phyloP scores from a whole-genome alignment of 1,140 invertebrate genomes.

The Sitobion miscanthi region DNA sequence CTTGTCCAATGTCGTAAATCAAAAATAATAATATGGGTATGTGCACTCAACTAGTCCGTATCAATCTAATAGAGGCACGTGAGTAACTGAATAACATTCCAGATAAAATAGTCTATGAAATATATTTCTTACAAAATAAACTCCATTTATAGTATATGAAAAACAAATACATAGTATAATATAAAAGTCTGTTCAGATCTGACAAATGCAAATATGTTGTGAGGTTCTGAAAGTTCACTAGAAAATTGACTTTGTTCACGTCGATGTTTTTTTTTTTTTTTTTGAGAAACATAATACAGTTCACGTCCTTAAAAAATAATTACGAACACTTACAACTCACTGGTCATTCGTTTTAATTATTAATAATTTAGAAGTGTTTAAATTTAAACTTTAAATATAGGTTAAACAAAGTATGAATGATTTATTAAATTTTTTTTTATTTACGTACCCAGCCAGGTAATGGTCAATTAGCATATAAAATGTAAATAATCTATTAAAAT shows the following conservation, averaged over 20 bases:
- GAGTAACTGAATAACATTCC: not conserved
- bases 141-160: not conserved
- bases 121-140: not conserved
- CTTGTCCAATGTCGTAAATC: not conserved
- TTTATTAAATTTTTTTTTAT: not conserved
- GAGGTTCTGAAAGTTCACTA: not conserved
- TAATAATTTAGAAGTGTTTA: not conserved
- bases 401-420: not conserved
- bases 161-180: not conserved
- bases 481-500: not conserved
- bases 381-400: not conserved
- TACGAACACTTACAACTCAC: not conserved
- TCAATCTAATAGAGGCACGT: not conserved
- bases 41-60: not conserved
- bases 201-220: not conserved
- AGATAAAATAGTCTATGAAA: no score
- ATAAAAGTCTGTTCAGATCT: not conserved
- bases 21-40: not conserved
- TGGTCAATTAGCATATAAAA: not conserved
- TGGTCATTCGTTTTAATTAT: not conserved
- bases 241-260: not conserved
- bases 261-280: not conserved
- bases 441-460: not conserved
- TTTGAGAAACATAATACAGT: not conserved
- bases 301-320: not conserved